phyloP scores from a whole-genome alignment of 2,113 vertebrate species.

The Ardeotis arabs region DNA sequence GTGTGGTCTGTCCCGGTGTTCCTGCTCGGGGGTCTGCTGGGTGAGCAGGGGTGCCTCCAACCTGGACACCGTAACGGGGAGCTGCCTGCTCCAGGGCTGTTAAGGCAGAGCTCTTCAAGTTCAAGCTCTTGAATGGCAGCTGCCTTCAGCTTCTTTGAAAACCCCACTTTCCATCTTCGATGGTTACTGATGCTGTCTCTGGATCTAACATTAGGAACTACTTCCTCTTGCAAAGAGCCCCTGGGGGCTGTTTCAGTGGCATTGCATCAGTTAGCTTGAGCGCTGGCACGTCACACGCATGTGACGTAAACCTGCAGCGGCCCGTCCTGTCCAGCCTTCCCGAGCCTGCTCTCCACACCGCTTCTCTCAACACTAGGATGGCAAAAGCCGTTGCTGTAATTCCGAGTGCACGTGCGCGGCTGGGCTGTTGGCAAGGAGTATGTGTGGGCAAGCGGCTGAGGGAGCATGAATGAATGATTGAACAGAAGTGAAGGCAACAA shows the following conservation, averaged over 20 bases:
- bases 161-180: neutral
- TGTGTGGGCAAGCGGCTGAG: neutral
- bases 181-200: neutral
- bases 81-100: neutral
- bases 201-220: neutral
- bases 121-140: neutral
- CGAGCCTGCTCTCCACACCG: neutral
- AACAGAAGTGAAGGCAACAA: conserved; percentile 11
- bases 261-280: neutral
- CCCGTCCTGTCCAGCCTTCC: neutral
- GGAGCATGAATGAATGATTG: conserved; percentile 46
- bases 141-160: neutral
- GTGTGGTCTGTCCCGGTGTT: neutral
- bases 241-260: neutral
- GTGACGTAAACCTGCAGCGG: neutral
- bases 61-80: neutral
- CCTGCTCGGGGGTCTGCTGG: neutral
- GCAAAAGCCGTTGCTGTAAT: neutral
- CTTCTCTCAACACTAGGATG: neutral
- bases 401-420: neutral
- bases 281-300: fast-evolving
- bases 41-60: too few species aligned
- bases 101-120: neutral
- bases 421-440: conserved; percentile 31
- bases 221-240: neutral